These are phyloP conservation scores for Calephelis nemesis DNA, from an alignment of 1,140 invertebrate genomes.

Conservation along the genomic window DNA sequence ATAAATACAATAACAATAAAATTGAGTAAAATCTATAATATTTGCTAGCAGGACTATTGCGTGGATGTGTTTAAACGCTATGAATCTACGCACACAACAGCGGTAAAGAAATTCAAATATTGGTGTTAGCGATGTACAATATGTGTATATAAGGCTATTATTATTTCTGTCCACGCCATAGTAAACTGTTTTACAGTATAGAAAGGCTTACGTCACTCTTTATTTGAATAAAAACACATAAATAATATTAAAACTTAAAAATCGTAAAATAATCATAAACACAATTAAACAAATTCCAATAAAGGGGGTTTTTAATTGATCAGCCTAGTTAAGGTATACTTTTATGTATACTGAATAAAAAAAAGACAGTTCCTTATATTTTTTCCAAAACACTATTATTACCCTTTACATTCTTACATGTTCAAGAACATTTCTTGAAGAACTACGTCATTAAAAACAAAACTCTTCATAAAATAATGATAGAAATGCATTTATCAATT, in stretches of 20 bases:
- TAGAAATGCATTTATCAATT: too few relatives aligned
- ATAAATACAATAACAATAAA: constrained; percentile 27
- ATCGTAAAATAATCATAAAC: not conserved
- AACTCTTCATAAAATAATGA: too few relatives aligned
- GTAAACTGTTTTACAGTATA: constrained; percentile 28
- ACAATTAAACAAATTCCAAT: too few relatives aligned
- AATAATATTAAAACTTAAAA: not conserved
- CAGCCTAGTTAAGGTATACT: too few relatives aligned
- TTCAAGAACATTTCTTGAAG: too few relatives aligned
- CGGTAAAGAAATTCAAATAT: constrained; percentile 43
- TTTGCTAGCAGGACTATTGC: constrained; percentile 51
- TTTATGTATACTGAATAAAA: too few relatives aligned
- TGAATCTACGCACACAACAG: constrained; percentile 37
- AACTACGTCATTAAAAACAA: too few relatives aligned
- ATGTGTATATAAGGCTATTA: constrained; percentile 39
- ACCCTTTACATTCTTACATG: too few relatives aligned
- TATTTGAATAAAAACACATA: not conserved
- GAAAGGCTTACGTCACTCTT: constrained; percentile 12
- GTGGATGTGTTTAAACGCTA: constrained; percentile 34
- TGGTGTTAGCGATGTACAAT: constrained; percentile 39
- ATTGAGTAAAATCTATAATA: constrained; percentile 27
- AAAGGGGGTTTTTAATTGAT: too few relatives aligned
- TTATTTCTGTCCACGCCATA: constrained; percentile 22
- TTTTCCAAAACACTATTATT: too few relatives aligned
- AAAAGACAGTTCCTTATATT: too few relatives aligned